Evolutionary conservation across 2,797 vertebrate species (phyloP).

Genomic region (Glossophaga mutica): DNA sequence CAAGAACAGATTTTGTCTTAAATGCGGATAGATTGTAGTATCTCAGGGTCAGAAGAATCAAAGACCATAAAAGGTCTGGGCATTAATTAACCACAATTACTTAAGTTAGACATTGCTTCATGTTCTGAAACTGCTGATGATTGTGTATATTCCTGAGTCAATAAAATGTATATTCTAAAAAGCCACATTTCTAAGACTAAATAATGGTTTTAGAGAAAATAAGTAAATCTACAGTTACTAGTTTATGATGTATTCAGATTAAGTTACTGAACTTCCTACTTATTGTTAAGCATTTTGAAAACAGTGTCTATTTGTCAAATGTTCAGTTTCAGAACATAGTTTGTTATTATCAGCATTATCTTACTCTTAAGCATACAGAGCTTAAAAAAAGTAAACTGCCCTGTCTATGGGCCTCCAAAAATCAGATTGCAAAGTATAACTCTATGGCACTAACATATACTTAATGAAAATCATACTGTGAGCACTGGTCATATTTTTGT

Average conservation of each 20-base stretch:
- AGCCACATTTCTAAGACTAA: neutral
- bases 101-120: neutral
- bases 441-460: neutral
- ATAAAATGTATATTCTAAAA: neutral
- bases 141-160: neutral
- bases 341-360: neutral
- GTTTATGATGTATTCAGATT: neutral
- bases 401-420: neutral
- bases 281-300: conserved; percentile 41
- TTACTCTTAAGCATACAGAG: neutral
- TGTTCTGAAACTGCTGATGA: conserved; percentile 10
- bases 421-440: neutral
- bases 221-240: neutral
- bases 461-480: neutral
- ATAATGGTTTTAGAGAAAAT: neutral
- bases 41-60: neutral
- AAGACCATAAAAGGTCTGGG: neutral
- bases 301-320: conserved; percentile 19
- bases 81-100: neutral
- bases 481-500: neutral
- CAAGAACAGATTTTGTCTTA: neutral
- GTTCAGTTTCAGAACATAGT: neutral
- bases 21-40: neutral
- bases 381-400: neutral
- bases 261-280: neutral